phyloP scores from a whole-genome alignment of 2,113 vertebrate species.

The Zosterops hypoxanthus region DNA sequence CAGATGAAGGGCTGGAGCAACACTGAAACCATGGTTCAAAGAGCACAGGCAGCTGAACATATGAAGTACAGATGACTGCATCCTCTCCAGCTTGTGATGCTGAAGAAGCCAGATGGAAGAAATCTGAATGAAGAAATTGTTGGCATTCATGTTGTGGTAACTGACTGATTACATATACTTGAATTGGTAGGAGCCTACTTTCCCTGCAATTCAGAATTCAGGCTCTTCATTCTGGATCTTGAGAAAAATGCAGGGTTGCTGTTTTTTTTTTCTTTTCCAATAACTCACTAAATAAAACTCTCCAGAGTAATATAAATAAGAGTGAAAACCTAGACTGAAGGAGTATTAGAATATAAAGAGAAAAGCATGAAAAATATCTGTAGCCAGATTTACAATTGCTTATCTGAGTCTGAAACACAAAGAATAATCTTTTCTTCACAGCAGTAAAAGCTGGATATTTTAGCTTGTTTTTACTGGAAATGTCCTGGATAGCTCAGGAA shows the following conservation, averaged over 20 bases:
- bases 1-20: not conserved
- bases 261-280: not conserved
- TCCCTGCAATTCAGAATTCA: not conserved
- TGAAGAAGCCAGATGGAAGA: not conserved
- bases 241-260: not conserved
- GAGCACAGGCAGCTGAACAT: not conserved
- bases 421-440: not conserved
- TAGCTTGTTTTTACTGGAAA: not conserved
- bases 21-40: not conserved
- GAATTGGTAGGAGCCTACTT: not conserved
- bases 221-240: not conserved
- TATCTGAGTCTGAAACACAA: not conserved
- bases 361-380: not conserved
- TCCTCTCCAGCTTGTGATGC: not conserved
- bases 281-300: not conserved
- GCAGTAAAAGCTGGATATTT: not conserved
- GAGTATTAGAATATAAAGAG: not conserved
- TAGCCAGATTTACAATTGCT: not conserved
- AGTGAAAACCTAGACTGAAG: not conserved
- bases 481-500: not conserved
- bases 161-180: not conserved
- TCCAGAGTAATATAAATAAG: not conserved
- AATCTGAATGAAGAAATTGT: not conserved
- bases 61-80: not conserved
- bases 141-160: not conserved